Percentiles rank a stretch among this genome's conserved stretches.
phyloP scores from a whole-genome alignment of 2,797 vertebrate genomes.

The Pipistrellus pygmaeus region DNA sequence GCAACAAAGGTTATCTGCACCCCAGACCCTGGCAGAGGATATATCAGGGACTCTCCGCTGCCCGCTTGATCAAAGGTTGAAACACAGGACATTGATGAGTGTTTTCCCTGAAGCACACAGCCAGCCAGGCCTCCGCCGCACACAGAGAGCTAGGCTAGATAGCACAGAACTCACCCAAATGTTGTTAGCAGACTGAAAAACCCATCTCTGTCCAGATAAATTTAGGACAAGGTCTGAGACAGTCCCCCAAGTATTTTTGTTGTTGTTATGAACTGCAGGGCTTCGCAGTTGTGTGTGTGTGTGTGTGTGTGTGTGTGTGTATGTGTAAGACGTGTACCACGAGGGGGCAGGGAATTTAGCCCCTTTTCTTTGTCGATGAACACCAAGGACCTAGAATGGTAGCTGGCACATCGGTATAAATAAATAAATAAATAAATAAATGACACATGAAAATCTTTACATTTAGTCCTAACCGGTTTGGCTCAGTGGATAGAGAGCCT shows the following conservation, averaged over 20 bases:
- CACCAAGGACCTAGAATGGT: not conserved
- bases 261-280: not conserved
- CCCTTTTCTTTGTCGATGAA: not conserved
- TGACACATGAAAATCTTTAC: not conserved
- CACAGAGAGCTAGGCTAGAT: not conserved
- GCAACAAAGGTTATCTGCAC: not conserved
- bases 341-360: not conserved
- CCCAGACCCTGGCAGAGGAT: not conserved
- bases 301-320: fast-evolving
- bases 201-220: not conserved
- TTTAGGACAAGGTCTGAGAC: slow-evolving; percentile 3
- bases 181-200: not conserved
- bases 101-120: not conserved
- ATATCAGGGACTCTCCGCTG: not conserved
- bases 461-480: slow-evolving; percentile 81
- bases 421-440: not conserved
- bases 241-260: not conserved
- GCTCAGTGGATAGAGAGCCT: too few species aligned
- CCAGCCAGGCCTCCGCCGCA: not conserved
- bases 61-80: not conserved
- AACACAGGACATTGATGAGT: not conserved
- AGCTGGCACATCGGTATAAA: not conserved
- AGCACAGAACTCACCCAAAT: not conserved
- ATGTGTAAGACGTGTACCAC: too few species aligned
- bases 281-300: not conserved